Base-by-base conservation (phyloP, 2,113 vertebrate species). In the Sorex araneus region DNA sequence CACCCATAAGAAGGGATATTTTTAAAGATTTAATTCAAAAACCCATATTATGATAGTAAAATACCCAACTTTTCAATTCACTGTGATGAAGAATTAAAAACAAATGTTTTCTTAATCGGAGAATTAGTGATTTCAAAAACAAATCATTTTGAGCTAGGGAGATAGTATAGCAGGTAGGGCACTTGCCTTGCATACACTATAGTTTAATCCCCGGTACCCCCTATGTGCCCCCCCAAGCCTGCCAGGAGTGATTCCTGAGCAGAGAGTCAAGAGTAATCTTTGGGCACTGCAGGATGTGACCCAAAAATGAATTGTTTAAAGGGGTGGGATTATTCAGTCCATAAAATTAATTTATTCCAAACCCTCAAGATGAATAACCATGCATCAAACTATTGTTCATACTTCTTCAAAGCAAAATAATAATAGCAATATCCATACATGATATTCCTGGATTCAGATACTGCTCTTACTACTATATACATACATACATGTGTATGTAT, bases 351-450 rank as follows among this genome's bases (percentile, higher is more conserved):
- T 66, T 89, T 92, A 81, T 86, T 83, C 21, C 74, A 81, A 92
- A 75, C 6, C 9, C 45, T 74, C 40, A 92, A 0, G 1, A 40
- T 63, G n/a, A 90, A 82, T 60, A 40, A 69, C 40, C 64, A 69
- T 7, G 15, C 67, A 67, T 81, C 30, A 74, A 93, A 45, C 64
- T 90, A 45, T 36, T 85, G 34, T 47, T 13, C 3, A 66, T 93
- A 13, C 25, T 30, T 45, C 71, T 84, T 87, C 54, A 94, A 92
- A 90, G 78, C 36, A 85, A 93, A 87, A 78, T 87, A 77, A 9
- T 25, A 90, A 69, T n/a, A 80, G 66, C 40, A 82, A 40, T 9
- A 73, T 71, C 77, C 84, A 74, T 32, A 27, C 8, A 36, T 73
- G 28, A 80, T 16, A 50, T 64, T 32, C 28, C 54, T 36, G 47